phyloP scores from a whole-genome alignment of 2,113 vertebrate species.

The Notarius quadriscutis region DNA sequence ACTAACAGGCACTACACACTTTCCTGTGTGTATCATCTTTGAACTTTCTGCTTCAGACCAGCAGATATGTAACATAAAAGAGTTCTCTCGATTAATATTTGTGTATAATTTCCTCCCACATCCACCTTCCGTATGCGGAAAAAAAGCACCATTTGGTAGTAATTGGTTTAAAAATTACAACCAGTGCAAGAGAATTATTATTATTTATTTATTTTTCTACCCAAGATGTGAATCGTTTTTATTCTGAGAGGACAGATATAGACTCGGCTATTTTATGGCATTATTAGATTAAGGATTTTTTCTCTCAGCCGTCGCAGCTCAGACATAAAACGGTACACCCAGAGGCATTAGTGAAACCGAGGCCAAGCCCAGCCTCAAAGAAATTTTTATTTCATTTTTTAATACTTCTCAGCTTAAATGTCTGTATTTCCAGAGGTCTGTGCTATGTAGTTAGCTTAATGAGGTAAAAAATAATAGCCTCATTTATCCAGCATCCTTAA shows the following conservation, averaged over 20 bases:
- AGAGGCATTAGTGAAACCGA: constrained; percentile 33
- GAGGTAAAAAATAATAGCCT: not conserved
- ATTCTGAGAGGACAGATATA: constrained; percentile 55
- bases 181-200: constrained; percentile 48
- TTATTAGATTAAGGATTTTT: constrained; percentile 72
- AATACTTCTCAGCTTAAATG: not conserved
- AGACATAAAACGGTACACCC: constrained; percentile 69
- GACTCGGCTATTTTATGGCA: constrained; percentile 21
- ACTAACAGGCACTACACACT: too few relatives aligned
- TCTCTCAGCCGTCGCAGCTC: constrained; percentile 41
- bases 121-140: constrained; percentile 52
- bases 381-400: not conserved
- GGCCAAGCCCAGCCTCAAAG: not conserved
- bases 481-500: not conserved
- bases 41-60: not conserved
- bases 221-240: constrained; percentile 34
- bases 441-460: not conserved
- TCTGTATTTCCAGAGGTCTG: not conserved
- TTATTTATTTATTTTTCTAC: not conserved
- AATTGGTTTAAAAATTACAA: constrained; percentile 57
- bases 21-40: not conserved
- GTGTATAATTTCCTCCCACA: not conserved
- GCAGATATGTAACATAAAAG: constrained; percentile 33
- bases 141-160: constrained; percentile 40
- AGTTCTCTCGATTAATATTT: not conserved